Base-by-base conservation (phyloP, 1,140 invertebrate genomes). In the Dolichoris vasculosae region DNA sequence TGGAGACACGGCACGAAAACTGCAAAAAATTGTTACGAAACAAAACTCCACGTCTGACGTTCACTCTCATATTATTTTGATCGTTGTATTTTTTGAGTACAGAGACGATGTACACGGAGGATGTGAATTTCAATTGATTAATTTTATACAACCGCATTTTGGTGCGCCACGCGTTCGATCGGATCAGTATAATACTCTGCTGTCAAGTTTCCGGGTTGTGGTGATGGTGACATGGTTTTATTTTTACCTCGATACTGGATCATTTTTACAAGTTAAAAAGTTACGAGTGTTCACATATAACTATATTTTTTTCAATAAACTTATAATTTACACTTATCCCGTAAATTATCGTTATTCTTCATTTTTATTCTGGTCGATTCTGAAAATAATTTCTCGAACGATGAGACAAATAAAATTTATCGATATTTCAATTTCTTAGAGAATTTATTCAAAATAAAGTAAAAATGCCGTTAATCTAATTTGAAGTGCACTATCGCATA, bases 71-170 rank as follows among this genome's bases (percentile, higher is more conserved):
- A 40, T 73, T 73, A n/a, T 73, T 43, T 43, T 43, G 0, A n/a
- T 20, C 11, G 38, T 73, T 4, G 40, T 71, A 38, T 71, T 71
- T 73, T 73, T 17, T 9, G 8, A n/a, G 9, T 43, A 8, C n/a
- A 26, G 9, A 17, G 3, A 8, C 23, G 26, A 40, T n/a, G n/a
- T 43, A n/a, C 6, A 38, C n/a, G n/a, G 17, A 51, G 55, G n/a
- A 80, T n/a, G 30, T 67, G n/a, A 43, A 85, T 86, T 81, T 86
- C 79, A 78, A 69, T 86, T 77, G 38, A 86, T 76, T 79, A 69
- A 84, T 73, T 84, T 84, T 15, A 78, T 77, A 11, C 51, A 59
- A 63, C 40, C 40, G 40, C 75, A 1, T 67, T 82, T 63, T 63
- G 63, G 26, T 17, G 8, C 46, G 2, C n/a, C 30, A 40, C n/a